A percentile compares a stretch with the other conserved stretches of the same genome.
phyloP scores from a whole-genome alignment of 2,113 vertebrate genomes.

The Diphyllodes magnificus region DNA sequence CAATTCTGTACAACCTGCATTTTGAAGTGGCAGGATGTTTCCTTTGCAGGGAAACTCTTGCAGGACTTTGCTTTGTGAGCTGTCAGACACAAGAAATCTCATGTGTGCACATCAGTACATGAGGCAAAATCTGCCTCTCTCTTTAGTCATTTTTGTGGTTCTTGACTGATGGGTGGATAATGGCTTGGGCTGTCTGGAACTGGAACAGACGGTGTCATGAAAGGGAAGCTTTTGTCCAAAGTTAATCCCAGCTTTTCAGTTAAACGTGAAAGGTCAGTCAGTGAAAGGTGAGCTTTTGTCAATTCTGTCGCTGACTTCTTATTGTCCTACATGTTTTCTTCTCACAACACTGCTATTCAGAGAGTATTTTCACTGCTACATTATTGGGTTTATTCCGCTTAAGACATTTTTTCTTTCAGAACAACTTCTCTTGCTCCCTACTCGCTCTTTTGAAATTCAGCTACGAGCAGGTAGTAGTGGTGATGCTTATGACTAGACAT shows the following conservation, averaged over 20 bases:
- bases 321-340: neutral
- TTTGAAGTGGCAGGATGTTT: neutral
- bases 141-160: neutral
- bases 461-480: neutral
- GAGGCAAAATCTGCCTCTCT: neutral
- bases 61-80: neutral
- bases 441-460: neutral
- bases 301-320: neutral
- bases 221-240: neutral
- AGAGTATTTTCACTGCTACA: neutral
- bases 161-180: neutral
- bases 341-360: neutral
- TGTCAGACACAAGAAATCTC: neutral
- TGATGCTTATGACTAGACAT: neutral
- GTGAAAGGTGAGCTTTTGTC: neutral
- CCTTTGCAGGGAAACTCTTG: neutral
- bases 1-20: neutral
- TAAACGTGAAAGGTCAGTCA: neutral
- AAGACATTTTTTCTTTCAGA: neutral
- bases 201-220: neutral
- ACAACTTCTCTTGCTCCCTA: neutral
- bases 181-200: neutral
- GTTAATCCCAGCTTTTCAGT: conserved; percentile 17
- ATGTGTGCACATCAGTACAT: accelerated
- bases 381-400: neutral